phyloP scores from a whole-genome alignment of 2,888 invertebrate genomes.

The Caenorhabditis becei region DNA sequence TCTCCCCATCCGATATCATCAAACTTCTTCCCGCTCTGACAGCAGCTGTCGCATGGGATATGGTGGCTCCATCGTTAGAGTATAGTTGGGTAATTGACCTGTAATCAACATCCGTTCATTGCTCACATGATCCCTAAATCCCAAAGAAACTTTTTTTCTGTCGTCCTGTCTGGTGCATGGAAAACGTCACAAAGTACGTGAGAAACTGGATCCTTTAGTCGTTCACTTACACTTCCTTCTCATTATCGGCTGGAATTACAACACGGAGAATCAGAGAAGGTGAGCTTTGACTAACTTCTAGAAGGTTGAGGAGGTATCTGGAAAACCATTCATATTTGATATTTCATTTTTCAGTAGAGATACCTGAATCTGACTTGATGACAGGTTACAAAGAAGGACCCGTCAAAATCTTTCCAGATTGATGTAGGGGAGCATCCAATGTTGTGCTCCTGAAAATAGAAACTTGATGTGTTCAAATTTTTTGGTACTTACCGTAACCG shows the following conservation, averaged over 20 bases:
- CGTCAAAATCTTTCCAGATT: slow-evolving; percentile 62
- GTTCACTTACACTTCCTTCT: slow-evolving; percentile 31
- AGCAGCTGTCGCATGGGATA: slow-evolving; percentile 31
- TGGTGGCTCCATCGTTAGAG: slow-evolving; percentile 61
- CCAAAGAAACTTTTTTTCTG: not conserved
- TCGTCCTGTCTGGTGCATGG: not conserved
- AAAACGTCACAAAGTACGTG: not conserved
- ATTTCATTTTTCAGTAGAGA: not conserved
- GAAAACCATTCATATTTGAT: not conserved
- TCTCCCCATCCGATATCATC: slow-evolving; percentile 40
- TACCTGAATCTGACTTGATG: slow-evolving; percentile 47
- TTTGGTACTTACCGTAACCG: not conserved
- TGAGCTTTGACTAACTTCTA: not conserved
- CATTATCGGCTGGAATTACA: slow-evolving; percentile 2
- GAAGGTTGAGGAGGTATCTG: slow-evolving; percentile 22
- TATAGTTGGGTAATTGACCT: slow-evolving; percentile 54
- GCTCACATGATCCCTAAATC: not conserved
- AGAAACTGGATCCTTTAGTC: too few relatives aligned
- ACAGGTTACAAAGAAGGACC: slow-evolving; percentile 48
- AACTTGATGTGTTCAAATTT: too few relatives aligned
- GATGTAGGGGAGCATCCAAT: slow-evolving; percentile 55
- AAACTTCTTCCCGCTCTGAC: slow-evolving; percentile 53
- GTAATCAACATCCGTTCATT: not conserved
- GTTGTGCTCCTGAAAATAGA: slow-evolving; percentile 15
- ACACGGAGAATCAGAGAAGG: slow-evolving; percentile 54